These are phyloP conservation scores for Enteromius anoplus DNA, from an alignment of 2,797 vertebrate species.

Conservation along the genomic window DNA sequence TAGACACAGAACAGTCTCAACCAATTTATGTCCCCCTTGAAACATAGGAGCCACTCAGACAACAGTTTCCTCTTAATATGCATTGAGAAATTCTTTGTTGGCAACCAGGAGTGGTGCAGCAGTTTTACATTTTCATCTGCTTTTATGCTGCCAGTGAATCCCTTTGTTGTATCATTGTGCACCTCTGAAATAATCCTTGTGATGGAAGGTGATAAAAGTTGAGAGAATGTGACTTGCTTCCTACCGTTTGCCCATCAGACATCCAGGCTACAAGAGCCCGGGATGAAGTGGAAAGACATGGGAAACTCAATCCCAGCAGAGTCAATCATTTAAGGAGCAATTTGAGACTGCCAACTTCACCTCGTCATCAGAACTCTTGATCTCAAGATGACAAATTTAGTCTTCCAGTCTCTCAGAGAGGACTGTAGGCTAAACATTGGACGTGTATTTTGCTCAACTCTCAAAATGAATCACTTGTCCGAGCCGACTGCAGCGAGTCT, in stretches of 20 bases:
- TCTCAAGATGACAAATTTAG: background rate
- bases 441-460: background rate
- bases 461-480: conserved; percentile 14
- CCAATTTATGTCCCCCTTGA: conserved; percentile 66
- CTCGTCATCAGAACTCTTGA: conserved; percentile 20
- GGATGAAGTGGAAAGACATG: conserved; percentile 42
- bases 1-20: conserved; percentile 65
- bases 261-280: conserved; percentile 21
- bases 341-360: background rate
- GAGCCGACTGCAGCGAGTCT: background rate
- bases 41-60: conserved; percentile 46
- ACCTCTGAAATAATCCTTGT: conserved; percentile 68
- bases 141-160: conserved; percentile 67
- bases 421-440: background rate
- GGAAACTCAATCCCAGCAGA: background rate
- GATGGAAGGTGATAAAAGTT: conserved; percentile 38
- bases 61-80: conserved; percentile 72
- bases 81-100: conserved; percentile 63
- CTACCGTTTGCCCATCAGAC: conserved; percentile 59
- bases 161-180: conserved; percentile 62
- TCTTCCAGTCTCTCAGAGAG: background rate
- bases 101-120: conserved; percentile 69
- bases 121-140: conserved; percentile 72
- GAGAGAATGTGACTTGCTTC: conserved; percentile 57
- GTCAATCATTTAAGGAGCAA: conserved; percentile 12